These are phyloP conservation scores for Eubucco bourcierii DNA, from an alignment of 2,113 vertebrate species.

Conservation along the genomic window DNA sequence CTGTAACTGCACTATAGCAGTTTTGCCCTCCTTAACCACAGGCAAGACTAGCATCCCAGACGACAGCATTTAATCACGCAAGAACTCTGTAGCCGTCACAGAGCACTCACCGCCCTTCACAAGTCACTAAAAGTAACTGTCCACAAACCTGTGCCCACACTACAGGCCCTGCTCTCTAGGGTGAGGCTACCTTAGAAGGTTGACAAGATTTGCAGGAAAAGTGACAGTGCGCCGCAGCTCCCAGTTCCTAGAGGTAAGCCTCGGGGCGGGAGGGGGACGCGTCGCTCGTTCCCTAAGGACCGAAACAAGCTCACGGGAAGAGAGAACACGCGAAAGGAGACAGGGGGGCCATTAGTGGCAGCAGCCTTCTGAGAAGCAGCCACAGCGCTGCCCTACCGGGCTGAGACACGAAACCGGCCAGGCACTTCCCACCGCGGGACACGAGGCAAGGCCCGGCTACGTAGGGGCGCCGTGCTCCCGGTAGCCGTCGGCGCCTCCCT, in stretches of 20 bases:
- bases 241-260: rapidly evolving
- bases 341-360: too few species aligned
- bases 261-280: rapidly evolving
- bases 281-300: rapidly evolving
- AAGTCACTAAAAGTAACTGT: rapidly evolving
- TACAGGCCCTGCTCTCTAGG: rapidly evolving
- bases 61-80: rapidly evolving
- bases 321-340: rapidly evolving
- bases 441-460: neutral
- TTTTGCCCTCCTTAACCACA: rapidly evolving
- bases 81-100: rapidly evolving
- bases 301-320: rapidly evolving
- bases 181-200: too few species aligned
- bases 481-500: neutral
- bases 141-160: rapidly evolving
- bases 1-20: rapidly evolving
- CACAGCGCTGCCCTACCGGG: too few species aligned
- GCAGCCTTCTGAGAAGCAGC: too few species aligned
- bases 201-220: rapidly evolving
- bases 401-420: neutral
- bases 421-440: neutral
- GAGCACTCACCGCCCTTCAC: rapidly evolving
- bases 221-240: rapidly evolving
- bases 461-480: neutral
- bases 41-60: rapidly evolving